Conservation (phyloP, 1,140 invertebrate genomes). For the Idris sp. region DNA sequence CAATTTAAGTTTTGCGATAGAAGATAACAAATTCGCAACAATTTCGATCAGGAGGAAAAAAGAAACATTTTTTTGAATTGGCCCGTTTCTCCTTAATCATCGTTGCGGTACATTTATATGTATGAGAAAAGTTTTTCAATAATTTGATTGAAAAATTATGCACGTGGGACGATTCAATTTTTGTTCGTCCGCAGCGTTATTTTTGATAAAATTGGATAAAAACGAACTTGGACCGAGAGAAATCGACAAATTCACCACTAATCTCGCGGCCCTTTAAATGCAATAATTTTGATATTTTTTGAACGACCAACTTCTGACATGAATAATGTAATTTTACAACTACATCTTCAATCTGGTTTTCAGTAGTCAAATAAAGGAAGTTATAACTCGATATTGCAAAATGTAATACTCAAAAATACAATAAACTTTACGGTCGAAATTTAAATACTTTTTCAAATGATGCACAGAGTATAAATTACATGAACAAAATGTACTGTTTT, state of each 20-base stretch:
- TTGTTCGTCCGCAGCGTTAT: conserved; percentile 21
- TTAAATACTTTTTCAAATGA: no score
- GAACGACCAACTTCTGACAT: conserved; percentile 7
- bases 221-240: conserved; percentile 8
- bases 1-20: no score
- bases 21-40: no score
- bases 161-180: conserved; percentile 37
- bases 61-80: no score
- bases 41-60: no score
- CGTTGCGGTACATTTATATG: conserved; percentile 45
- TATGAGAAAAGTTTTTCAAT: conserved; percentile 55
- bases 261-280: conserved; percentile 6
- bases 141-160: conserved; percentile 58
- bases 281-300: conserved; percentile 17
- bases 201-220: conserved; percentile 39
- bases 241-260: conserved; percentile 3
- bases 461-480: no score
- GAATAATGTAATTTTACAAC: conserved; percentile 34
- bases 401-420: conserved; percentile 11
- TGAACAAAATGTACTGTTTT: no score
- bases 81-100: conserved; percentile 15
- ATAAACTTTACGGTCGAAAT: no score
- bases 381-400: conserved; percentile 24
- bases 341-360: conserved; percentile 5
- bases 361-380: conserved; percentile 31